A percentile compares a stretch with the other conserved stretches of the same genome.
phyloP scores from a whole-genome alignment of 2,797 vertebrate species.

The Poecilia wingei region DNA sequence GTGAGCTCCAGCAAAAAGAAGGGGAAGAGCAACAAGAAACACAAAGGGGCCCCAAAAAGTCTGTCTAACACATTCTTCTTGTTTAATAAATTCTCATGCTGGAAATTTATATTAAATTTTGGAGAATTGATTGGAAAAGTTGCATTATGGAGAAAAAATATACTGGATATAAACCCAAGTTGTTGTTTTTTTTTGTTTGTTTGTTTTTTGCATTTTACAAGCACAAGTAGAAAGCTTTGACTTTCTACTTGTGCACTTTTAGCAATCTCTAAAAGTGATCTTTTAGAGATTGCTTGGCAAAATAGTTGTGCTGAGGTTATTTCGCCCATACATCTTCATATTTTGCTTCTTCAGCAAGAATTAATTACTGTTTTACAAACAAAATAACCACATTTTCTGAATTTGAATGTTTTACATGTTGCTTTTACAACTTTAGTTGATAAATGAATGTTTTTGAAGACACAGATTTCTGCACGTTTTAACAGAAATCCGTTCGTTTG shows the following conservation, averaged over 20 bases:
- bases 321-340: not conserved
- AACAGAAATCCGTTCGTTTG: constrained; percentile 11
- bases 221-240: not conserved
- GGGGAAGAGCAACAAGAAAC: constrained; percentile 69
- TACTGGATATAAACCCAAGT: not conserved
- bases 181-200: not conserved
- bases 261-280: too few species aligned
- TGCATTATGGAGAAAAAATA: not conserved
- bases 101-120: not conserved
- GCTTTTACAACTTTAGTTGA: not conserved
- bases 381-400: not conserved
- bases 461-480: not conserved
- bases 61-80: constrained; percentile 19
- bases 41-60: constrained; percentile 79
- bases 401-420: not conserved
- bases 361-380: not conserved
- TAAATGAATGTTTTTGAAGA: not conserved
- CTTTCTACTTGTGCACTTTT: too few species aligned
- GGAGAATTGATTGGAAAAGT: not conserved
- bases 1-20: constrained; percentile 59
- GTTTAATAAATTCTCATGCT: not conserved
- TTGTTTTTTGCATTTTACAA: not conserved
- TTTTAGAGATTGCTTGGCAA: not conserved
- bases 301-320: not conserved
- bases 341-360: not conserved